Base-by-base conservation (phyloP, 2,113 vertebrate genomes). In the Sebastes schlegelii region DNA sequence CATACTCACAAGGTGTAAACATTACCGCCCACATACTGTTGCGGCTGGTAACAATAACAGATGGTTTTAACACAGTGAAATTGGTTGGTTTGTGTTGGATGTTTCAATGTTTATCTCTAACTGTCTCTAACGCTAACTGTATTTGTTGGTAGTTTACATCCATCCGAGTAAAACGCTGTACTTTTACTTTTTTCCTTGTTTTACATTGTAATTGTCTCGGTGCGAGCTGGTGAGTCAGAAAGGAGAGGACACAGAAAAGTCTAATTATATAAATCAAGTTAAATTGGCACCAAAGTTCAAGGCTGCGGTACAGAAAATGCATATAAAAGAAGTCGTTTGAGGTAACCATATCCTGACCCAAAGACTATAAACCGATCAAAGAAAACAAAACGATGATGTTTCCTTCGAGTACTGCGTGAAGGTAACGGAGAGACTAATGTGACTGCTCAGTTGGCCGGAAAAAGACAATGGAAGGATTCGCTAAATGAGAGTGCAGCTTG, bases 251-350 rank as follows among this genome's bases (percentile, higher is more conserved):
- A 43, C n/a, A 65, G 58, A 26, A 65, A 17, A 52, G 5, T 1
- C 3, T 54, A 49, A 61, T 49, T 7, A 43, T 26, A 34, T 49
- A 55, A 69, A 45, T 45, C 21, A 46, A 7, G n/a, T 12, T 19
- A 17, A 85, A 75, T 43, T 43, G n/a, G 11, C 46, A 49, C 49
- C 48, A 55, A 72, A 21, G 55, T 62, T 14, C 16, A 40, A 64
- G 64, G 1, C 11, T n/a, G 61, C n/a, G 4, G 14, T 13, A 6
- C 7, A 42, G 6, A 34, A 34, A 49, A 48, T 12, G 45, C 3
- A 70, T 17, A 14, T 12, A 21, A 40, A 34, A 43, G 8, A 21
- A 11, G 2, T 16, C 8, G 34, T 48, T 10, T 51, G 58, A 13
- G 8, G 9, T 8, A 21, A 13, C 14, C 4, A 58, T 48, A 52